Conservation (phyloP, 2,888 invertebrate species). For the Drosophila merina region DNA sequence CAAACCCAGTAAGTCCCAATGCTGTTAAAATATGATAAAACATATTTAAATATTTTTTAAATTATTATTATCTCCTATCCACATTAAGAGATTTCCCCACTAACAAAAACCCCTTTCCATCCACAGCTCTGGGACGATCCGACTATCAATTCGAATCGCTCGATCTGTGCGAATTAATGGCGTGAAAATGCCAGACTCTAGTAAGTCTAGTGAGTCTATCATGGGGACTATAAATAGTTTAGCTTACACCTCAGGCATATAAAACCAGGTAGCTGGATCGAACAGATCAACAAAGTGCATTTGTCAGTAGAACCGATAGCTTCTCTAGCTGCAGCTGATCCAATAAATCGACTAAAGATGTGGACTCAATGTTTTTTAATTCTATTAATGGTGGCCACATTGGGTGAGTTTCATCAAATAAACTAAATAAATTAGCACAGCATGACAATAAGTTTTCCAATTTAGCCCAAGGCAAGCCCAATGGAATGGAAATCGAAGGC, state of each 20-base stretch:
- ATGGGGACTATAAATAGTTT: neutral
- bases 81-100: neutral
- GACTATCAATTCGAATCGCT: slow-evolving; percentile 1
- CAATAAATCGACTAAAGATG: slow-evolving; percentile 33
- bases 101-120: neutral
- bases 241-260: slow-evolving; percentile 24
- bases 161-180: slow-evolving; percentile 13
- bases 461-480: slow-evolving; percentile 43
- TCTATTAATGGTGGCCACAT: slow-evolving; percentile 23
- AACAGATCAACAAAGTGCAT: slow-evolving; percentile 50
- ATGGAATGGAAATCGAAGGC: slow-evolving; percentile 11
- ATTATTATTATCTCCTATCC: neutral
- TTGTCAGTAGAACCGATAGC: slow-evolving; percentile 25
- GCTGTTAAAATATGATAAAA: no score
- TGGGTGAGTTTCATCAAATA: slow-evolving; percentile 40
- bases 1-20: no score
- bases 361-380: slow-evolving; percentile 21
- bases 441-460: neutral
- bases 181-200: slow-evolving; percentile 11
- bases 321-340: slow-evolving; percentile 47
- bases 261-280: slow-evolving; percentile 34
- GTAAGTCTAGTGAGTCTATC: slow-evolving; percentile 3
- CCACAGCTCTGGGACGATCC: neutral
- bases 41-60: neutral
- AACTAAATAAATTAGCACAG: neutral